Conservation (phyloP, 2,797 vertebrate species). For the Myotis pilosus region DNA sequence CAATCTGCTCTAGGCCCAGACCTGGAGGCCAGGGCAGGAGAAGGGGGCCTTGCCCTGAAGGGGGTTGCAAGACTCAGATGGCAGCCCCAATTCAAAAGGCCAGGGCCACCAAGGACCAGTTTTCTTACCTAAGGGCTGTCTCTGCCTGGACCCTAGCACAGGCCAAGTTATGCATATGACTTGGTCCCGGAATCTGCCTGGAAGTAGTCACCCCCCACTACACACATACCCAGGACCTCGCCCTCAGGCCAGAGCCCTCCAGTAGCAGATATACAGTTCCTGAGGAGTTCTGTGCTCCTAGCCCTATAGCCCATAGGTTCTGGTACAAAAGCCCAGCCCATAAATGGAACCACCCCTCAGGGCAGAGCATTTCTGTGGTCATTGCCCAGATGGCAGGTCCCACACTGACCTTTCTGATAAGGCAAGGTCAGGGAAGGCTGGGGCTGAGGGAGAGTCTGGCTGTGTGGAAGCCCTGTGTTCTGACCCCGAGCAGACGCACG, state of each 20-base stretch:
- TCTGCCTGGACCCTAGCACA: neutral
- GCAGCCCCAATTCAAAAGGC: fast-evolving
- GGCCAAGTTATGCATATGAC: fast-evolving
- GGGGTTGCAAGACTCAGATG: neutral
- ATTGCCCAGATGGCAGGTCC: neutral
- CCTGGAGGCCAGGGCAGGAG: fast-evolving
- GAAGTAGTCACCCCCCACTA: too few species aligned
- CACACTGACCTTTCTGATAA: neutral
- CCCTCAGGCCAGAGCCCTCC: neutral
- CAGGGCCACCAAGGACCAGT: neutral
- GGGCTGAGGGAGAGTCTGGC: neutral
- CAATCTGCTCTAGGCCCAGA: fast-evolving
- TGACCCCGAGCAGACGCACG: fast-evolving
- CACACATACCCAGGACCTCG: neutral
- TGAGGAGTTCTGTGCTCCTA: neutral
- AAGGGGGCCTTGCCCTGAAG: fast-evolving
- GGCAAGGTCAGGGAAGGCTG: neutral
- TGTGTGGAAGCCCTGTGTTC: neutral
- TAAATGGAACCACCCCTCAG: fast-evolving
- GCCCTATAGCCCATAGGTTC: neutral
- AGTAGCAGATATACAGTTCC: fast-evolving
- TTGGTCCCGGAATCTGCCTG: neutral
- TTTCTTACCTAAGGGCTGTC: neutral
- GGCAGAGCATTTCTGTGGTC: neutral
- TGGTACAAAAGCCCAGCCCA: fast-evolving